Percentiles rank a stretch among this genome's conserved stretches.
These are phyloP conservation scores for Nasonia oneida DNA, from an alignment of 2,888 invertebrate species.

Conservation along the genomic window DNA sequence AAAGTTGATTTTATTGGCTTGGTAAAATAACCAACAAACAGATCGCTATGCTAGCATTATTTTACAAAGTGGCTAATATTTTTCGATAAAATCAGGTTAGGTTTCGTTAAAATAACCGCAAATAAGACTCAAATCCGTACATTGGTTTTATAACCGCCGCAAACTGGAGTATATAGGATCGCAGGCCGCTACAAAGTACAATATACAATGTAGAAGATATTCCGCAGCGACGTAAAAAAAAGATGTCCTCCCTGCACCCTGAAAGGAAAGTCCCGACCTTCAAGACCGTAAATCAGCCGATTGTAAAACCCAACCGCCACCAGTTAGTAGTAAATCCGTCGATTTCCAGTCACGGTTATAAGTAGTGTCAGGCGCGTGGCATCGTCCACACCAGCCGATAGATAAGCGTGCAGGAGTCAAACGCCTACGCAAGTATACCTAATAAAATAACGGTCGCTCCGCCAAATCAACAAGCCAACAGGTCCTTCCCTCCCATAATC, in stretches of 20 bases:
- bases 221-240: not conserved
- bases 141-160: no score
- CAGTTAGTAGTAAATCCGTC: not conserved
- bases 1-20: not conserved
- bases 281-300: not conserved
- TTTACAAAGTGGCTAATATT: not conserved
- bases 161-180: no score
- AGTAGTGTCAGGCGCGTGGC: no score
- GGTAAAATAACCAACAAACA: not conserved
- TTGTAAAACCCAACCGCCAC: not conserved
- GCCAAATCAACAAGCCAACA: no score
- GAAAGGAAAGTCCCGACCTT: not conserved
- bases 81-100: not conserved
- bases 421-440: no score
- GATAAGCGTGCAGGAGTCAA: no score
- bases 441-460: no score
- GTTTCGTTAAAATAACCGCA: not conserved
- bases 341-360: no score
- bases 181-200: no score
- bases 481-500: not conserved
- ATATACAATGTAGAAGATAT: not conserved
- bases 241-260: not conserved
- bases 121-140: no score
- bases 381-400: no score
- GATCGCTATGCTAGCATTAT: not conserved